Evolutionary conservation across 2,797 vertebrate species (phyloP).

Genomic region (Rhinichthys osculus): DNA sequence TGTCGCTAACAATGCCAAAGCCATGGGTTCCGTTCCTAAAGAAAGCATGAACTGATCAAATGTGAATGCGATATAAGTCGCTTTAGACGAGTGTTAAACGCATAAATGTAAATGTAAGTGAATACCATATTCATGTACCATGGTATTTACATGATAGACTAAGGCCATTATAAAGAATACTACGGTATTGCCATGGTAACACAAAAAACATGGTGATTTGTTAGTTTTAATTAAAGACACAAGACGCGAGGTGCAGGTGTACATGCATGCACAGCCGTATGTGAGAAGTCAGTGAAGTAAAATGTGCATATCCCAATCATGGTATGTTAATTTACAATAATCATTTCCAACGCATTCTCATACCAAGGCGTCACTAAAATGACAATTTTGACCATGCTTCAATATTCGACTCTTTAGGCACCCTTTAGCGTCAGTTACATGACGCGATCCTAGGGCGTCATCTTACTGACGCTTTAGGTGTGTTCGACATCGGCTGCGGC

Average conservation of each 20-base stretch:
- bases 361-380: too few species aligned
- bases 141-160: background rate
- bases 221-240: background rate
- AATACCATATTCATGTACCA: background rate
- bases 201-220: background rate
- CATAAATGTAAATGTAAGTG: background rate
- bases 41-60: background rate
- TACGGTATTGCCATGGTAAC: background rate
- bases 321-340: constrained; percentile 48
- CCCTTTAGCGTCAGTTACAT: too few species aligned
- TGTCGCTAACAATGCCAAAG: background rate
- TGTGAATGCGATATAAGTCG: background rate
- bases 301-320: constrained; percentile 51
- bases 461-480: too few species aligned
- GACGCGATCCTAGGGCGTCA: too few species aligned
- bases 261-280: constrained; percentile 22
- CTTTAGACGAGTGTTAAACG: background rate
- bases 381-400: too few species aligned
- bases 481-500: too few species aligned
- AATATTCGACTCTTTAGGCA: too few species aligned
- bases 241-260: constrained; percentile 3
- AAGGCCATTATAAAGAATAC: background rate
- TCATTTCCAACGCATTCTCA: too few species aligned
- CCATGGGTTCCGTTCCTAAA: background rate
- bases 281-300: constrained; percentile 20